A percentile compares a stretch with the other conserved stretches of the same genome.
Evolutionary conservation across 2,797 vertebrate genomes (phyloP).

Genomic region (Halcyon badia): DNA sequence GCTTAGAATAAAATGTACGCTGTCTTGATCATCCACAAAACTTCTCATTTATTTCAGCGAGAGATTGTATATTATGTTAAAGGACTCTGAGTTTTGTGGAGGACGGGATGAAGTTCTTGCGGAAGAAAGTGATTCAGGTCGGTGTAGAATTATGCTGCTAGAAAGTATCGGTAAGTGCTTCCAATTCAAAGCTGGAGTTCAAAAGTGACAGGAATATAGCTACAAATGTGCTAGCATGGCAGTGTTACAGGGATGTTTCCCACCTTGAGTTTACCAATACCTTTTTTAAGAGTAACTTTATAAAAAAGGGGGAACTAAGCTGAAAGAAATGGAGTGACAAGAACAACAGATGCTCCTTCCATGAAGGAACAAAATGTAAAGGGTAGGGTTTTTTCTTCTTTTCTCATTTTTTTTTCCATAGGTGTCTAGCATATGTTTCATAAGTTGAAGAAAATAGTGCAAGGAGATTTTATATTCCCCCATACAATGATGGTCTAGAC

Average conservation of each 20-base stretch:
- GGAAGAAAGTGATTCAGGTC: neutral
- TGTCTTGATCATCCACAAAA: neutral
- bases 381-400: rapidly evolving
- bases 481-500: neutral
- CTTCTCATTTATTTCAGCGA: neutral
- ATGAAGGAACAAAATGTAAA: neutral
- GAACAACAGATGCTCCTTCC: neutral
- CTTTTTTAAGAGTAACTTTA: too few species aligned
- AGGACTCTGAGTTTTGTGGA: neutral
- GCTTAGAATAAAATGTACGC: neutral
- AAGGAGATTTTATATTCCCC: constrained; percentile 5
- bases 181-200: constrained; percentile 27
- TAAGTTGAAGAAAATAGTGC: neutral
- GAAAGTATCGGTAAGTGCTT: neutral
- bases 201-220: neutral
- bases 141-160: neutral
- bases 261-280: neutral
- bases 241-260: neutral
- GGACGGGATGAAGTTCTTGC: neutral
- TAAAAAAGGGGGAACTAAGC: neutral
- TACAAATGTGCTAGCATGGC: neutral
- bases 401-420: rapidly evolving
- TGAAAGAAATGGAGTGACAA: neutral
- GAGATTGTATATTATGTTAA: rapidly evolving
- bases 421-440: neutral